Evolutionary conservation across 2,113 vertebrate genomes (phyloP), one percentile per base, ranked within the genome.

Genomic region (Excalfactoria chinensis): DNA sequence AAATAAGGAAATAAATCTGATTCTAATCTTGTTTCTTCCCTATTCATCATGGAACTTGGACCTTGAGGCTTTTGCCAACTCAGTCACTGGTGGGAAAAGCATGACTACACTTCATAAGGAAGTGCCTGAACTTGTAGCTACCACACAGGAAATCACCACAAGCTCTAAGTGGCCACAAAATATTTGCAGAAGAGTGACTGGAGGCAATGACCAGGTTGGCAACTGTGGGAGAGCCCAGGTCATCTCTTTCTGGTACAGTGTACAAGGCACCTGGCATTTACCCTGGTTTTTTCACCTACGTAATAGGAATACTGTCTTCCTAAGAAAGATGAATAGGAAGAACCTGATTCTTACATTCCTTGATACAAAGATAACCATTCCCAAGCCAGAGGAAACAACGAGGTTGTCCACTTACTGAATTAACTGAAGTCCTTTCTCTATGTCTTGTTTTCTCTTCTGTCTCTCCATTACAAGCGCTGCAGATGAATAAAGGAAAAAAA

Each of bases 351-450:
- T 72, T 71, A 40, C 37, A 91, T 13, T 43, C 46, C 48, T 89
- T 0, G 0, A 43, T 11, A 62, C 10, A 9, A 83, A 78, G 34
- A 69, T 4, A 63, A 55, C 19, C 0, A 0, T 53, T 63, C 34
- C 82, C 72, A 94, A 93, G 68, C 32, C 82, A 75, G 48, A 80
- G 34, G 43, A 70, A 89, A 80, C 59, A 73, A 28, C 28, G 44
- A 85, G 43, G 40, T 55, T n/a, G 25, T 63, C 48, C 49, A 97
- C 98, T 98, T 97, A 99, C 99, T 99, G 98, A 88, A 99, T 99
- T 88, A 99, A 99, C 21, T 97, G 97, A 94, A 99, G 98, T 89
- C 98, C 98, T 95, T 98, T 99, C 95, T 97, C 98, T 92, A 99
- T 99, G 89, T 99, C 98, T 81, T 98, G 97, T 93, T 97, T 98